Evolutionary conservation across 2,888 invertebrate species (phyloP).

Genomic region (Idaea aversata): DNA sequence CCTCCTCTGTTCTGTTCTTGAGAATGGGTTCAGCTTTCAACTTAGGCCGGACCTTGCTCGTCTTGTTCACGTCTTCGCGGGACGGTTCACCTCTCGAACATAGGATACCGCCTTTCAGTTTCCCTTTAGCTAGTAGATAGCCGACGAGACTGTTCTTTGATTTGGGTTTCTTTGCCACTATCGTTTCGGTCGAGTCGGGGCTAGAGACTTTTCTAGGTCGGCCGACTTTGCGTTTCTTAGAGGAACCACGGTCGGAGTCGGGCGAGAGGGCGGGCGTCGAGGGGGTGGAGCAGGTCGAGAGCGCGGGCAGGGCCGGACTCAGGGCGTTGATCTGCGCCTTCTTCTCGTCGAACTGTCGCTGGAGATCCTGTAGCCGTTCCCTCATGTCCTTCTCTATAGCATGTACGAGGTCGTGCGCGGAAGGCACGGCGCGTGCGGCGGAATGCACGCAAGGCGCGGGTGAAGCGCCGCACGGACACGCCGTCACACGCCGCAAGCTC

Average conservation of each 20-base stretch:
- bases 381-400: constrained; percentile 91
- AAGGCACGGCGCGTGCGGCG: constrained; percentile 60
- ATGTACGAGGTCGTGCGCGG: constrained; percentile 82
- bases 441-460: constrained; percentile 51
- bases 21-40: constrained; percentile 86
- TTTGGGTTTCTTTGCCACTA: constrained; percentile 90
- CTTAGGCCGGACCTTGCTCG: constrained; percentile 85
- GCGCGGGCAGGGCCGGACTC: constrained; percentile 75
- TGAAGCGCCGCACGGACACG: constrained; percentile 55
- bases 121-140: constrained; percentile 83
- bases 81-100: constrained; percentile 78
- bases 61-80: constrained; percentile 66
- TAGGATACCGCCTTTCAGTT: constrained; percentile 76
- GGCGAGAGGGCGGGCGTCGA: constrained; percentile 72
- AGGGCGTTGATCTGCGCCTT: constrained; percentile 89
- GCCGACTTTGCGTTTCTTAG: constrained; percentile 91
- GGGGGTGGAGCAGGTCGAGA: constrained; percentile 66
- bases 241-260: constrained; percentile 76
- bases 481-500: constrained; percentile 64
- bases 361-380: constrained; percentile 88
- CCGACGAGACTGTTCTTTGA: constrained; percentile 84
- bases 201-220: constrained; percentile 87
- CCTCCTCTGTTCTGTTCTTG: constrained; percentile 81
- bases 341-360: constrained; percentile 90
- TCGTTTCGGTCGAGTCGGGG: constrained; percentile 86